Evolutionary conservation across 2,113 vertebrate species (phyloP).

Genomic region (Gadus macrocephalus): DNA sequence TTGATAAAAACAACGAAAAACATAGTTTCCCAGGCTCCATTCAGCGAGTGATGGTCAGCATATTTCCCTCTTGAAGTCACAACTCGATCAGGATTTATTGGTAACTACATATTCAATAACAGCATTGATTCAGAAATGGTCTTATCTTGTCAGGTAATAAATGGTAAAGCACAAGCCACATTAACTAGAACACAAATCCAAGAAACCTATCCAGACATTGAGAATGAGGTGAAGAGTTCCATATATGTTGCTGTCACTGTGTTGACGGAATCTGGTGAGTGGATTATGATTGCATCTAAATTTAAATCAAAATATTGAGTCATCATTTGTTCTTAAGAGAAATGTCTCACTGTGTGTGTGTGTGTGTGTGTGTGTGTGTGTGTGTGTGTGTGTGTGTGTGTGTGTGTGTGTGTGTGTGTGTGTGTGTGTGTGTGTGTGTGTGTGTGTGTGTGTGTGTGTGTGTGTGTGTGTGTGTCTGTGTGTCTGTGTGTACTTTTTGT

Average conservation of each 20-base stretch:
- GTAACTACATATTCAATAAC: too few species aligned
- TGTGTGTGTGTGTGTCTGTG: background rate
- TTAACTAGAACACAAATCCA: conserved; percentile 51
- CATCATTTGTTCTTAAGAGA: background rate
- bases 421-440: background rate
- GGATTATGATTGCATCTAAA: background rate
- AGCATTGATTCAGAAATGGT: background rate
- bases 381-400: background rate
- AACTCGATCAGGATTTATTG: too few species aligned
- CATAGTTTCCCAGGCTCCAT: conserved; percentile 71
- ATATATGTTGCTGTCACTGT: conserved; percentile 67
- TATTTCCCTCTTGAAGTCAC: background rate
- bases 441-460: background rate
- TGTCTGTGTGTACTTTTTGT: background rate
- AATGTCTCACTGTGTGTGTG: too few species aligned
- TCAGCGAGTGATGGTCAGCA: conserved; percentile 57
- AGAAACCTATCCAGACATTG: conserved; percentile 27
- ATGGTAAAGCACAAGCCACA: conserved; percentile 39
- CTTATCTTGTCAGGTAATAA: conserved; percentile 44
- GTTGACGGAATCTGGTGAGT: conserved; percentile 77
- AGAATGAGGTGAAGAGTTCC: conserved; percentile 24
- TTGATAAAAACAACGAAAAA: conserved; percentile 45
- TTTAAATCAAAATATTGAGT: background rate
- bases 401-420: background rate
- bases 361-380: background rate